These are phyloP conservation scores for Steinernema feltiae DNA, from an alignment of 1,140 invertebrate species.

Conservation along the genomic window DNA sequence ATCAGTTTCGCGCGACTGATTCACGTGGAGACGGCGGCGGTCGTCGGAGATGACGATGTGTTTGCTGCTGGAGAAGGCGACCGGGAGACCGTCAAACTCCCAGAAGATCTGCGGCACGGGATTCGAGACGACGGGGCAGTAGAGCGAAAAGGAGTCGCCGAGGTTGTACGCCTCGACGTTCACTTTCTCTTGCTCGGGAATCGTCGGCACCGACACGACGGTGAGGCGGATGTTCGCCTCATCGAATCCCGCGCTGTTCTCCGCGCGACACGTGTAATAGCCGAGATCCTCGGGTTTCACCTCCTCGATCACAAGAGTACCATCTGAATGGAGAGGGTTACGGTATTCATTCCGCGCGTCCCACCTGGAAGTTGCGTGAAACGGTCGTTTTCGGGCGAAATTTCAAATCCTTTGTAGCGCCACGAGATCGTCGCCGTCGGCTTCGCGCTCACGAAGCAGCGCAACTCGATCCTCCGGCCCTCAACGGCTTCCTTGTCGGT, in stretches of 20 bases:
- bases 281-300: slow-evolving; percentile 73
- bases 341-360: neutral
- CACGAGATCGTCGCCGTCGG: slow-evolving; percentile 31
- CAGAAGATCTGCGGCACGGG: slow-evolving; percentile 41
- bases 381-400: slow-evolving; percentile 15
- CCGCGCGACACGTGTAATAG: slow-evolving; percentile 72
- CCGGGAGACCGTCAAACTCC: slow-evolving; percentile 34
- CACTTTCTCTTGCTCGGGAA: slow-evolving; percentile 35
- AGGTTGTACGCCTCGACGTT: slow-evolving; percentile 34
- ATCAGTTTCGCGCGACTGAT: slow-evolving; percentile 42
- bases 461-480: slow-evolving; percentile 27
- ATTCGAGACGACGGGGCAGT: slow-evolving; percentile 43
- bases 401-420: slow-evolving; percentile 27
- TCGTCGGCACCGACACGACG: slow-evolving; percentile 50
- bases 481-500: slow-evolving; percentile 32
- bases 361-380: slow-evolving; percentile 23
- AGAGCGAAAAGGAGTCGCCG: slow-evolving; percentile 37
- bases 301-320: slow-evolving; percentile 67
- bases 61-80: slow-evolving; percentile 16
- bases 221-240: slow-evolving; percentile 62
- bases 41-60: slow-evolving; percentile 38
- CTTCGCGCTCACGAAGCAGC: slow-evolving; percentile 32
- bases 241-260: slow-evolving; percentile 71
- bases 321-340: slow-evolving; percentile 16
- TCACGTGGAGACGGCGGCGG: slow-evolving; percentile 31